These are phyloP conservation scores for Chloebia gouldiae DNA, from an alignment of 2,113 vertebrate species.

Conservation along the genomic window DNA sequence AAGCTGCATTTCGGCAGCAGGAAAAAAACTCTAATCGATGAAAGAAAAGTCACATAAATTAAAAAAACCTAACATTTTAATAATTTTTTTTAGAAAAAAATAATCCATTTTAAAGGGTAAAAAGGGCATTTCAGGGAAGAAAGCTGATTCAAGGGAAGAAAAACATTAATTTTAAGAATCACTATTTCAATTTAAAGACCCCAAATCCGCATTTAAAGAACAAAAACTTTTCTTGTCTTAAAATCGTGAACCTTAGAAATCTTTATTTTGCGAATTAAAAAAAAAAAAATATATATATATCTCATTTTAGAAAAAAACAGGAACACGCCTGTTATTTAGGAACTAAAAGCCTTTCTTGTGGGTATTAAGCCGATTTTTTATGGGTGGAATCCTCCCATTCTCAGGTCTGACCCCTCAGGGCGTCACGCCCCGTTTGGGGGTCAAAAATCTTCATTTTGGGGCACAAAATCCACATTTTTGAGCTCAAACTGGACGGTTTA, in stretches of 20 bases:
- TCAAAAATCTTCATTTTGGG: rapidly evolving
- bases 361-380: rapidly evolving
- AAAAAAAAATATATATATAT: background rate
- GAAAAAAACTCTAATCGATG: rapidly evolving
- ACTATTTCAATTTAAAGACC: rapidly evolving
- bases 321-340: rapidly evolving
- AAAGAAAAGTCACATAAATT: rapidly evolving
- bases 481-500: rapidly evolving
- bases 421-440: background rate
- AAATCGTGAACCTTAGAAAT: rapidly evolving
- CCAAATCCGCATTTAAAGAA: rapidly evolving
- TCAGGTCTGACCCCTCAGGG: rapidly evolving
- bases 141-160: rapidly evolving
- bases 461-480: rapidly evolving
- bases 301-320: rapidly evolving
- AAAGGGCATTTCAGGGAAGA: rapidly evolving
- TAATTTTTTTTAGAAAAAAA: rapidly evolving
- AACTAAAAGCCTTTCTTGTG: rapidly evolving
- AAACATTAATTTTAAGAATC: rapidly evolving
- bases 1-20: rapidly evolving
- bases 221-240: rapidly evolving
- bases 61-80: rapidly evolving
- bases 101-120: rapidly evolving
- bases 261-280: rapidly evolving
- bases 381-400: rapidly evolving